Percentiles rank a stretch among this genome's conserved stretches.
These are phyloP conservation scores for Linyphia triangularis DNA, from an alignment of 2,888 invertebrate species.

Conservation along the genomic window DNA sequence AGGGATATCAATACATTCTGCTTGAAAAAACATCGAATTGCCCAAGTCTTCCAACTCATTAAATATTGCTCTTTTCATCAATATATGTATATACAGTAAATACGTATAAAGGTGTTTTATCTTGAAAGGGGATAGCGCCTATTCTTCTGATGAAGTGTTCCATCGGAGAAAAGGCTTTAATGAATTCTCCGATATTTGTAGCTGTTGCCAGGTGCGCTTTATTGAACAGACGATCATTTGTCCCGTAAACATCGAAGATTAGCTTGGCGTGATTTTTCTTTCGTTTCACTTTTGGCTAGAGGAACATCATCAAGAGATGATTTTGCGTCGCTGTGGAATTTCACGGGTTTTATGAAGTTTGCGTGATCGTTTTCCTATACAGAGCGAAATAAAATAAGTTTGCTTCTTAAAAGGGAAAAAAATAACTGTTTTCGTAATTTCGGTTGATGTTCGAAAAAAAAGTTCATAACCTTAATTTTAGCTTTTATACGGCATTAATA, in stretches of 20 bases:
- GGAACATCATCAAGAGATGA: slow-evolving; percentile 42
- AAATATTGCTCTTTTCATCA: slow-evolving; percentile 21
- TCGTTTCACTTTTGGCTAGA: slow-evolving; percentile 27
- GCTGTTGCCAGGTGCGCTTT: slow-evolving; percentile 52
- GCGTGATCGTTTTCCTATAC: neutral
- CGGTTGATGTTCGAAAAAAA: too few relatives aligned
- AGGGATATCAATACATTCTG: neutral
- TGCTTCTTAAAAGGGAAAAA: too few relatives aligned
- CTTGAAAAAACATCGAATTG: slow-evolving; percentile 33
- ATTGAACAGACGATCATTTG: slow-evolving; percentile 46
- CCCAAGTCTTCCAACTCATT: slow-evolving; percentile 41
- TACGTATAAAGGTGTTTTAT: slow-evolving; percentile 52
- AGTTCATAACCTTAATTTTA: too few relatives aligned
- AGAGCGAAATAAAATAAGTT: slow-evolving; percentile 1
- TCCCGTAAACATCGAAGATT: slow-evolving; percentile 26
- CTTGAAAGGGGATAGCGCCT: neutral
- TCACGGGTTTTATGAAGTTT: neutral
- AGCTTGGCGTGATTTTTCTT: slow-evolving; percentile 21
- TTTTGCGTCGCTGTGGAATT: slow-evolving; percentile 12
- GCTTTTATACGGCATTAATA: too few relatives aligned
- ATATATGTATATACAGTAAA: slow-evolving; percentile 24
- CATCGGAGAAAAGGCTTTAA: slow-evolving; percentile 43
- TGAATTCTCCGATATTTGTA: slow-evolving; percentile 57
- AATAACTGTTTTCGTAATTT: too few relatives aligned
- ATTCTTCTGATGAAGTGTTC: slow-evolving; percentile 32